Base-by-base conservation (phyloP, 2,797 vertebrate genomes). In the Setipinna tenuifilis region DNA sequence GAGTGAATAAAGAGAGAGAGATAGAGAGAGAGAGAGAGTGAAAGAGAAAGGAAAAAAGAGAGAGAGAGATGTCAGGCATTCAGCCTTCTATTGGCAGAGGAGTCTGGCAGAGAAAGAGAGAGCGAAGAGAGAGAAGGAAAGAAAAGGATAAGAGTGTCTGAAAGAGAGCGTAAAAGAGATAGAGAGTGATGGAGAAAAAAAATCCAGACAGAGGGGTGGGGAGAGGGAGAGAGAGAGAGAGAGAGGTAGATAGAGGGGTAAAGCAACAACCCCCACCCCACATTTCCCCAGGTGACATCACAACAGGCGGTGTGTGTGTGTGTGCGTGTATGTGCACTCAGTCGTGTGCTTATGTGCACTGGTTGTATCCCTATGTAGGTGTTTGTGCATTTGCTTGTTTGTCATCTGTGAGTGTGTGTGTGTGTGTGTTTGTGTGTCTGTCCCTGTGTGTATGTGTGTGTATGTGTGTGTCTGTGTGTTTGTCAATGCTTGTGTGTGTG, bases 281-380 rank as follows among this genome's bases (percentile, higher is more conserved):
- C 7, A 31, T 75, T 25, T 75, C 17, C 68, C 31, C 31, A 75
- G 68, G 68, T 75, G 68, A 41, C 28, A 75, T 75, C 10, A 59
- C 10, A 21, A 19, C 28, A 88, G 50, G 86, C 75, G 82, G 62
- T 54, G 19, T 5, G 4, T 78, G 89, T 89, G 90, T 82, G 89
- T 68, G 62, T 31, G 25, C 16, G 11, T 16, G 25, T 28, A 28
- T 71, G 68, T 75, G 68, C 17, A 59, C 21, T 59, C 14, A 16
- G 58, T 62, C 23, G 59, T 23, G n/a, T 6, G 21, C 58, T 61
- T 62, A 11, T 65, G n/a, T 65, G 21, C 9, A 62, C 25, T 65
- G 61, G 25, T 25, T 65, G 86, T 93, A 92, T 89, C 89, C 90
- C 93, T 93, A 91, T 92, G 85, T 89, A 93, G 90, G 88, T 57